A percentile compares a stretch with the other conserved stretches of the same genome.
Conservation (phyloP, 2,797 vertebrate genomes). For the Poecilia wingei region DNA sequence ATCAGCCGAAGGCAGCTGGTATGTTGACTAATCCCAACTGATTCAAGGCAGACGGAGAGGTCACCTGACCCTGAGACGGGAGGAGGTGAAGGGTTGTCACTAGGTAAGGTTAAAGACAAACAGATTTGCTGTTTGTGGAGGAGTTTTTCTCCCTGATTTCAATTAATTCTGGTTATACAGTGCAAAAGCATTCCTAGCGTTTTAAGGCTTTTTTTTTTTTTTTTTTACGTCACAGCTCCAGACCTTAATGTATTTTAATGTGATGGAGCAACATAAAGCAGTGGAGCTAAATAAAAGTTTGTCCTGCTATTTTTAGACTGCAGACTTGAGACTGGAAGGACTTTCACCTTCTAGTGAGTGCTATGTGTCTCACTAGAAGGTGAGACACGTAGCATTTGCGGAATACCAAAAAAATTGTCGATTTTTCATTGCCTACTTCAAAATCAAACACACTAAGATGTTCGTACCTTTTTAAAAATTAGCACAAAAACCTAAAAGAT, state of each 20-base stretch:
- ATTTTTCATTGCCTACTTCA: not conserved
- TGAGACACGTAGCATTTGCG: too few relatives aligned
- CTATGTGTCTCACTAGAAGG: too few relatives aligned
- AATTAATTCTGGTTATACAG: not conserved
- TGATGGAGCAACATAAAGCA: not conserved
- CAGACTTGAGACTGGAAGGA: not conserved
- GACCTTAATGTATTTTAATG: not conserved
- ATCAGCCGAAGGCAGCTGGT: slow-evolving; percentile 28
- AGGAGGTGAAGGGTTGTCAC: slow-evolving; percentile 1
- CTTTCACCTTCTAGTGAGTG: not conserved
- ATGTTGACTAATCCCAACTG: slow-evolving; percentile 70
- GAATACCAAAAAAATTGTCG: too few relatives aligned
- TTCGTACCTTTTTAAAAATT: not conserved
- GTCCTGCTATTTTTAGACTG: not conserved
- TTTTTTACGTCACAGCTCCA: not conserved
- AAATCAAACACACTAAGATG: not conserved
- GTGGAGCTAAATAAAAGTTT: too few relatives aligned
- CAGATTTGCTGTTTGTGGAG: not conserved
- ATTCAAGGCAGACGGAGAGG: slow-evolving; percentile 43
- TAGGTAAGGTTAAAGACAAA: slow-evolving; percentile 9
- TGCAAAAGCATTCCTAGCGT: not conserved
- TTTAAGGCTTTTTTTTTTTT: not conserved
- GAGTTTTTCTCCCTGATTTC: not conserved
- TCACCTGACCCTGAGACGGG: slow-evolving; percentile 61
- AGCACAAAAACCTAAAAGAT: not conserved